A percentile compares a stretch with the other conserved stretches of the same genome.
Evolutionary conservation across 2,888 invertebrate genomes (phyloP).

Genomic region (Lasioglossum leucozonium): DNA sequence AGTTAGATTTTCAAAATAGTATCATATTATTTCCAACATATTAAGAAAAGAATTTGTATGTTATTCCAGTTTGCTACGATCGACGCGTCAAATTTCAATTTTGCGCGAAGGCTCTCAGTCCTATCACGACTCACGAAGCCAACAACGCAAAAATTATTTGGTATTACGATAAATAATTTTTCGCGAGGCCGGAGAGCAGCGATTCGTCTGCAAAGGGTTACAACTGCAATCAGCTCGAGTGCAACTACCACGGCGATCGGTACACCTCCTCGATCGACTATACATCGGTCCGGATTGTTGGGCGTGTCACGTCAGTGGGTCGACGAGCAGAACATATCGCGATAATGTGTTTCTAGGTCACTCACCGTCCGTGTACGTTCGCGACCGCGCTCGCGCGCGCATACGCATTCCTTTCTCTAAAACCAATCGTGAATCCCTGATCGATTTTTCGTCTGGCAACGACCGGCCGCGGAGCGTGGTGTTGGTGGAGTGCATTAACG

Average conservation of each 20-base stretch:
- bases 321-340: conserved; percentile 73
- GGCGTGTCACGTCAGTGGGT: conserved; percentile 78
- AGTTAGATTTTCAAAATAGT: too few relatives aligned
- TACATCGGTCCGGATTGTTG: conserved; percentile 70
- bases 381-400: conserved; percentile 5
- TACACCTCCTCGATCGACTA: conserved; percentile 10
- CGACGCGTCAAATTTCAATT: too few relatives aligned
- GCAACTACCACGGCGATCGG: neutral
- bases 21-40: too few relatives aligned
- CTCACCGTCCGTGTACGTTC: conserved; percentile 63
- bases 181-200: neutral
- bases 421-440: conserved; percentile 56
- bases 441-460: conserved; percentile 12
- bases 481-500: conserved; percentile 17
- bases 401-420: conserved; percentile 66
- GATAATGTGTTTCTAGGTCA: conserved; percentile 80
- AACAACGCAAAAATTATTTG: neutral
- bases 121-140: too few relatives aligned
- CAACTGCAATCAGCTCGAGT: neutral
- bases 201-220: neutral
- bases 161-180: neutral
- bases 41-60: too few relatives aligned
- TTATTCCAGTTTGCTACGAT: too few relatives aligned
- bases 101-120: too few relatives aligned
- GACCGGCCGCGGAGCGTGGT: neutral